Evolutionary conservation across 64 coral and sea anemone species (phyloP).

Genomic region (Stichodactyla mertensii): DNA sequence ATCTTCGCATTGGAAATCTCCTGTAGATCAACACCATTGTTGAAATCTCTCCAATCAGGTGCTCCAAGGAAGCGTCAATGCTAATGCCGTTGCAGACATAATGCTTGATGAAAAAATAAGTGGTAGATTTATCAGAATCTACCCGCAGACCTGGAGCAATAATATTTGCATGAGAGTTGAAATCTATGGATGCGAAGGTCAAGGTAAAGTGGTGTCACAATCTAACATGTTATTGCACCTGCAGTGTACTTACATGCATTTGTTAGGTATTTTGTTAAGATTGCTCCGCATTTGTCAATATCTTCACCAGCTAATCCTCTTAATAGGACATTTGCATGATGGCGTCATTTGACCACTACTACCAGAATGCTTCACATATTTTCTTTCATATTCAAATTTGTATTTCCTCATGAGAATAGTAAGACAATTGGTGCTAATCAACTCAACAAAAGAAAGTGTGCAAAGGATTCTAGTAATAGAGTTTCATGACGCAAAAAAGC

Average conservation of each 20-base stretch:
- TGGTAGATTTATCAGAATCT: slow-evolving; percentile 72
- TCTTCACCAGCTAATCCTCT: no score
- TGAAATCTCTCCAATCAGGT: slow-evolving; percentile 21
- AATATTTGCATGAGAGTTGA: slow-evolving; percentile 70
- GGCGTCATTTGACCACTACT: no score
- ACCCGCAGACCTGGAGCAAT: slow-evolving; percentile 61
- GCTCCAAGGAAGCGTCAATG: slow-evolving; percentile 33
- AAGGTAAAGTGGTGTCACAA: slow-evolving; percentile 37
- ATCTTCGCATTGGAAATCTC: no score
- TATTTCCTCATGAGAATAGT: no score
- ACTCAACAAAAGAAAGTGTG: no score
- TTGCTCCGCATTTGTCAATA: no score
- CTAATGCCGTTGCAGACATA: slow-evolving; percentile 30
- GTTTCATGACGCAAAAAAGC: no score
- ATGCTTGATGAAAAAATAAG: slow-evolving; percentile 37
- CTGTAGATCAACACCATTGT: not conserved
- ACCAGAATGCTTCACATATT: no score
- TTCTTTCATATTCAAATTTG: no score
- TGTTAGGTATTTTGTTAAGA: not conserved
- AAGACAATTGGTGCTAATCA: no score
- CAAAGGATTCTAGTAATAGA: no score
- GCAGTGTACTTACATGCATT: not conserved
- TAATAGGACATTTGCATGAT: no score
- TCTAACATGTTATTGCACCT: not conserved
- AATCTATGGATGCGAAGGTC: slow-evolving; percentile 64